A percentile compares a stretch with the other conserved stretches of the same genome.
These are phyloP conservation scores for Mormyrops boulengeri DNA, from an alignment of 2,797 vertebrate species.

Conservation along the genomic window DNA sequence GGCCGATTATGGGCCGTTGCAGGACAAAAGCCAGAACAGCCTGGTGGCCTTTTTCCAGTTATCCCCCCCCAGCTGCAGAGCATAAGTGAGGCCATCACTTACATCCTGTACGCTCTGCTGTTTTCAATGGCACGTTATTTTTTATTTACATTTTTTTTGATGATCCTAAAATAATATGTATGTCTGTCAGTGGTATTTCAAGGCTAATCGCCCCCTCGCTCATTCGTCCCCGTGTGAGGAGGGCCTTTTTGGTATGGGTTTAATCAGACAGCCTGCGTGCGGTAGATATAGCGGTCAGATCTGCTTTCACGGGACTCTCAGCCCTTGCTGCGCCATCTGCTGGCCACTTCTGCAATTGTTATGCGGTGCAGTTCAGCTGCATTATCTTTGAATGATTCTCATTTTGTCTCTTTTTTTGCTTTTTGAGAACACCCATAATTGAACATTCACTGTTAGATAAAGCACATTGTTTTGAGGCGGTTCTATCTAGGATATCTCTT, in stretches of 20 bases:
- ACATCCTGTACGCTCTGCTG: not conserved
- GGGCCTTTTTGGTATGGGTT: not conserved
- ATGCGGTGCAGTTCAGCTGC: not conserved
- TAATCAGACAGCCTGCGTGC: constrained; percentile 16
- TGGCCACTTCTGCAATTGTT: constrained; percentile 31
- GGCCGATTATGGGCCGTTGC: not conserved
- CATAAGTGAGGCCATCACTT: not conserved
- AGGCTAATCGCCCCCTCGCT: not conserved
- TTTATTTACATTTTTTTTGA: not conserved
- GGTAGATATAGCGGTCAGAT: not conserved
- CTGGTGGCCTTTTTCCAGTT: not conserved
- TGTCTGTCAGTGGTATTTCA: not conserved
- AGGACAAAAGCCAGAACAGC: not conserved
- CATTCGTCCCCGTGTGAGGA: not conserved
- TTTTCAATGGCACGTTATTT: not conserved
- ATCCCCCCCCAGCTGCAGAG: not conserved
- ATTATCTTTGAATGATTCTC: not conserved
- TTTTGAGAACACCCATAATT: not conserved
- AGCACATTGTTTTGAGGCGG: not conserved
- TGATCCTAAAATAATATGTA: not conserved
- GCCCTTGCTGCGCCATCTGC: constrained; percentile 57
- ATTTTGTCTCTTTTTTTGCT: not conserved
- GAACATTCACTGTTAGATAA: not conserved
- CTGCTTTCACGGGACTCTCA: constrained; percentile 8
- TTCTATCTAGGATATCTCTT: not conserved